Base-by-base conservation (phyloP, 2,888 invertebrate genomes). In the Prosopocoilus inquinatus region DNA sequence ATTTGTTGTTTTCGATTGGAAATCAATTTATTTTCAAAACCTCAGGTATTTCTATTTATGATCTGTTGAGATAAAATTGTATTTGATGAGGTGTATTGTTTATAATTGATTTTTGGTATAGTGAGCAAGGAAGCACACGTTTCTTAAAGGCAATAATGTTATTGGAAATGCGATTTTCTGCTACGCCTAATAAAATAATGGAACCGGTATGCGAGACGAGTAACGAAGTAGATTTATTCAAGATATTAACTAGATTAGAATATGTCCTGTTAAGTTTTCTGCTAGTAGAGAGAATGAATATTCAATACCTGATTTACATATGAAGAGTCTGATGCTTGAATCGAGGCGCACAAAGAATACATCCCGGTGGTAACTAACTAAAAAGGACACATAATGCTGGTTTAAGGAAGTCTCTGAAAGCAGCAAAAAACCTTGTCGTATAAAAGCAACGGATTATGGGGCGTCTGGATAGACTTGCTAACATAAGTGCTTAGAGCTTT, bases 231-330 rank as follows among this genome's bases (percentile, higher is more conserved):
- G 47, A 53, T 53, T 53, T 53, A 68, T 66, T 65, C 49, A 64
- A 70, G 66, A 68, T 67, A 67, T 53, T 53, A 53, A 53, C 53
- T 48, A 48, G 53, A 53, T 53, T 53, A 48, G 69, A 67, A 67
- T 63, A 64, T 65, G 67, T 64, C 64, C 62, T 63, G 63, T 64
- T 63, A 64, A 67, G 66, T 70, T 70, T 62, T 56, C 57, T 56
- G 56, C 63, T 65, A 66, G 67, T 67, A 67, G 55, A 61, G 57
- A 61, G 64, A 63, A 74, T 74, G 74, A 73, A 74, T 75, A 75
- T 74, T 75, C 73, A 75, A 67, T 71, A 61, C 55, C 61, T 61
- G 61, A 75, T 74, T 75, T 72, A 65, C 73, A 75, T 74, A 68
- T 72, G 70, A 70, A 75, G 71, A 67, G 70, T 64, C 61, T 50